These are phyloP conservation scores for Euphydryas editha DNA, from an alignment of 2,888 invertebrate species.

Conservation along the genomic window DNA sequence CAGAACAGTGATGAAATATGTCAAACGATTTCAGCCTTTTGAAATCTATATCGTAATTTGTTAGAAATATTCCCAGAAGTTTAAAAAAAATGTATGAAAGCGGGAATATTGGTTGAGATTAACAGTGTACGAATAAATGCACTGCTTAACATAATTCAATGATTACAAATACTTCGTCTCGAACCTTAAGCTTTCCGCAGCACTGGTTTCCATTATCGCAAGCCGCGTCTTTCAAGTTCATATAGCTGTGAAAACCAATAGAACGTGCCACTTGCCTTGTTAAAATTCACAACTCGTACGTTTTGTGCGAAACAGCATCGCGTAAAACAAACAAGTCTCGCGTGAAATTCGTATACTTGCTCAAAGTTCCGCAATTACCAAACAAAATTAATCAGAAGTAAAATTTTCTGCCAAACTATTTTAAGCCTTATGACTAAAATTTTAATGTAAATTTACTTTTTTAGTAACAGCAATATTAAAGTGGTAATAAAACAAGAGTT, in stretches of 20 bases:
- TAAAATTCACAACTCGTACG: slow-evolving; percentile 69
- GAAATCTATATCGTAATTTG: background rate
- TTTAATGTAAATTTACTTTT: background rate
- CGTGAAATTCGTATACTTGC: slow-evolving; percentile 71
- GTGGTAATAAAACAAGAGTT: slow-evolving; percentile 48
- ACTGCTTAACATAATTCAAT: slow-evolving; percentile 1
- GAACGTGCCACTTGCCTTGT: slow-evolving; percentile 64
- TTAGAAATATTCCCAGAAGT: background rate
- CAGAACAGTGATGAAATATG: no score
- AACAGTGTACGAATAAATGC: background rate
- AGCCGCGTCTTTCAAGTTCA: slow-evolving; percentile 49
- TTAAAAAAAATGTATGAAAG: background rate
- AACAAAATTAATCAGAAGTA: background rate
- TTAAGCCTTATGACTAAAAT: slow-evolving; percentile 5
- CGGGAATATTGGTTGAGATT: background rate
- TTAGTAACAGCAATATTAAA: background rate
- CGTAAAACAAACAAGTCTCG: slow-evolving; percentile 75
- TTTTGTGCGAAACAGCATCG: slow-evolving; percentile 60
- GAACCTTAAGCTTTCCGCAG: slow-evolving; percentile 12
- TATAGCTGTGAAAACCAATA: slow-evolving; percentile 60
- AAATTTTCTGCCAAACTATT: background rate
- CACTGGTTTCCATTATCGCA: slow-evolving; percentile 48
- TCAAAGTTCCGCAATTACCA: slow-evolving; percentile 50
- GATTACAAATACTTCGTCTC: background rate
- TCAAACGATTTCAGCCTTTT: no score